Base-by-base conservation (phyloP, 2,113 vertebrate species). In the Tamias sibiricus region DNA sequence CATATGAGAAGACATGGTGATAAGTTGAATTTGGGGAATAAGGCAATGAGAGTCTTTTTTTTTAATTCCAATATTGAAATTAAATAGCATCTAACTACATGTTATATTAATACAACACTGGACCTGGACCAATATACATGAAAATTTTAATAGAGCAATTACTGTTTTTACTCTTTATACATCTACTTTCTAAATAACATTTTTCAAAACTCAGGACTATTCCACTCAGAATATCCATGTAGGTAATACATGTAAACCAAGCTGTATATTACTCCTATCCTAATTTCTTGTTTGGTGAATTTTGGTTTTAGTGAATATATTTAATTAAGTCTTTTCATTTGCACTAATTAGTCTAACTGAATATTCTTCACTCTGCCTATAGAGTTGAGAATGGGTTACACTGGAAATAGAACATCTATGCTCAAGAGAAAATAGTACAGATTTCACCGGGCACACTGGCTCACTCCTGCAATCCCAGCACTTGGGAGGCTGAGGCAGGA, bases 241-340 rank as follows among this genome's bases (percentile, higher is more conserved):
- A 64, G 22, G 62, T 52, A 93, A 47, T 32, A 26, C 57, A 74
- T 66, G 35, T 35, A 79, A 80, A 40, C 3, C 2, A 66, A 52
- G 6, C 7, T 47, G 0, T 2, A n/a, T 7, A 14, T 28, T 32
- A 75, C 0, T 4, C 35, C n/a, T 24, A 32, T 22, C 17, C 72
- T 54, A 82, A 30, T 72, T 57, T 95, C 26, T 62, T 93, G 20
- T 52, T 52, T 87, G 37, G 8, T 76, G 10, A 76, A n/a, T 82
- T 52, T 19, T 57, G 12, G 4, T 4, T 26, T 0, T 5, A 35
- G 24, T 79, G 28, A 4, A 42, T 68, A 1, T 42, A 8, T 66
- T 84, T 92, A 82, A 90, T 80, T 92, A 82, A 90, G 81, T 82
- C 6, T 37, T 47, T n/a, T 8, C 17, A 13, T 91, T 52, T 30